Base-by-base conservation (phyloP, 2,797 vertebrate genomes). In the Periophthalmus magnuspinnatus region DNA sequence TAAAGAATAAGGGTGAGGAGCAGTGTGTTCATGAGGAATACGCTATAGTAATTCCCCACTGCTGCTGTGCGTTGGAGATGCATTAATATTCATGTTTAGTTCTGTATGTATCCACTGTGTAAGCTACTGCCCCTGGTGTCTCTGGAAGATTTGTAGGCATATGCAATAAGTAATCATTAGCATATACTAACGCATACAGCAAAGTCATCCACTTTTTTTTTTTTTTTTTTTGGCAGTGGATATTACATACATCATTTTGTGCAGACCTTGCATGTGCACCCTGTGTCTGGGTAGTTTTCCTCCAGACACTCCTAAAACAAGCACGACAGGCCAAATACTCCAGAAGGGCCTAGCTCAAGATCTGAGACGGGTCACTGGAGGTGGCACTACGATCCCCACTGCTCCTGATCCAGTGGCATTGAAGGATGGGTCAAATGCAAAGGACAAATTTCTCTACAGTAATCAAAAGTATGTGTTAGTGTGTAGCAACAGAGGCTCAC, bases 51-150 rank as follows among this genome's bases (percentile, higher is more conserved):
- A 48, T 19, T 47, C 2, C 28, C 63, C 32, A 1, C 41, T 48
- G 61, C 63, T 13, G 8, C 8, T 8, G 48, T 21, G 65, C 33
- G 5, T 34, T 55, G n/a, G 50, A 54, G 50, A 36, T 16, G 13
- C 54, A 66, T 50, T 65, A 36, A 66, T 54, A 66, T 66, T 54
- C 32, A 66, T 54, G 48, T 66, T 52, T 34, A 19, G 28, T 21
- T 52, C 63, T 47, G 34, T 34, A 33, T 34, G 47, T 65, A 19
- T 65, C 28, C 9, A 33, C 7, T n/a, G 63, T 33, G 16, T 65
- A 48, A 10, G 22, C 5, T 19, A n/a, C 32, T 33, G 58, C 17
- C 16, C 14, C 19, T 38, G 19, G 33, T 36, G 33, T 19, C 36
- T 38, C 33, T 17, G 22, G 17, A 48, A 28, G 41, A 61, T 61